These are phyloP conservation scores for Pseudomyrmex cubaensis DNA, from an alignment of 1,140 invertebrate genomes.

Conservation along the genomic window DNA sequence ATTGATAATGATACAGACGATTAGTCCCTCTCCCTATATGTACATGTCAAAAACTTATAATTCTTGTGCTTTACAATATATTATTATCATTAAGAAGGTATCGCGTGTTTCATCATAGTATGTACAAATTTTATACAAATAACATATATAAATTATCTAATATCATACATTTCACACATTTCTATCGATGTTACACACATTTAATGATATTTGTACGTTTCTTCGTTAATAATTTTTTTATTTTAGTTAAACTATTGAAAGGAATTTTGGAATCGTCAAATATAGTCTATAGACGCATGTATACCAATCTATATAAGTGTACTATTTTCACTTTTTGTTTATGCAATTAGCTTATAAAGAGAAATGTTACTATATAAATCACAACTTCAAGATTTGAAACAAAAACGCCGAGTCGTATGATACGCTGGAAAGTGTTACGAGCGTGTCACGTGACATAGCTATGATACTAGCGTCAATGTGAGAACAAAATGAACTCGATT, in stretches of 20 bases:
- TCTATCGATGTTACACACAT: constrained; percentile 62
- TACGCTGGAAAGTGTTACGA: too few relatives aligned
- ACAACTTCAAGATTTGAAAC: too few relatives aligned
- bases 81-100: constrained; percentile 71
- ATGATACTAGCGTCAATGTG: too few relatives aligned
- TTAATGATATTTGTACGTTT: constrained; percentile 66
- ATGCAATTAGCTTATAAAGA: too few relatives aligned
- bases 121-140: constrained; percentile 71
- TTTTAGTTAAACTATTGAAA: constrained; percentile 12
- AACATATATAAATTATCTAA: constrained; percentile 72
- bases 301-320: too few relatives aligned
- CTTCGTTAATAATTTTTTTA: constrained; percentile 68
- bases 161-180: constrained; percentile 55
- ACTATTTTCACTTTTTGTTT: too few relatives aligned
- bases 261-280: neutral
- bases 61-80: constrained; percentile 64
- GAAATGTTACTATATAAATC: too few relatives aligned
- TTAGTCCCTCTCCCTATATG: constrained; percentile 4
- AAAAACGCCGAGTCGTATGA: too few relatives aligned
- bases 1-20: constrained; percentile 29
- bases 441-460: too few relatives aligned
- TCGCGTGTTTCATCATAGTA: constrained; percentile 54
- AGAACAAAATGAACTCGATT: too few relatives aligned
- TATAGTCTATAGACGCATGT: neutral
- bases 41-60: neutral